Percentiles rank a stretch among this genome's conserved stretches.
These are phyloP conservation scores for Scaptomyza reducta DNA, from an alignment of 2,888 invertebrate species.

Conservation along the genomic window DNA sequence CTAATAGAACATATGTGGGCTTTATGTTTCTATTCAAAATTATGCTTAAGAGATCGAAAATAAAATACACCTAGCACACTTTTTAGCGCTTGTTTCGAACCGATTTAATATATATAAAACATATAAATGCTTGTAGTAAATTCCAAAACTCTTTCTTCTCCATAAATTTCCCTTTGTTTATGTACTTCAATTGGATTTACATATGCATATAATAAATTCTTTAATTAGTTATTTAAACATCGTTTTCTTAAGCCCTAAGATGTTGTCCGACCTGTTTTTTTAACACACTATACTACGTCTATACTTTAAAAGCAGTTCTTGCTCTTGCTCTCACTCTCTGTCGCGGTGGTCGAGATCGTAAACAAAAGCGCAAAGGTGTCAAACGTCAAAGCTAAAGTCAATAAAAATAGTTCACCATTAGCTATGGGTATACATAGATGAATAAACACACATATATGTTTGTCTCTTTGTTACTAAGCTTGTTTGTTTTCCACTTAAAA, in stretches of 20 bases:
- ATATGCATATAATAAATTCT: constrained; percentile 7
- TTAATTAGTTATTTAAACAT: constrained; percentile 15
- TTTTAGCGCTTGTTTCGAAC: not conserved
- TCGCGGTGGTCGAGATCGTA: constrained; percentile 50
- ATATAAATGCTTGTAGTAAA: not conserved
- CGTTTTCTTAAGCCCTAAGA: constrained; percentile 20
- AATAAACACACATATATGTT: constrained; percentile 15
- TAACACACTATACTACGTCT: constrained; percentile 20
- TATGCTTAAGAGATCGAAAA: not conserved
- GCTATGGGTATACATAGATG: constrained; percentile 20
- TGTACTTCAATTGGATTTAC: constrained; percentile 5
- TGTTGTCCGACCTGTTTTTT: constrained; percentile 34
- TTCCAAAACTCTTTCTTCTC: not conserved
- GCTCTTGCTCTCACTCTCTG: constrained; percentile 14
- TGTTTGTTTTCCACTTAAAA: constrained; percentile 76
- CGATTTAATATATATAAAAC: not conserved
- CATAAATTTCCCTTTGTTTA: not conserved
- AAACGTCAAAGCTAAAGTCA: constrained; percentile 76
- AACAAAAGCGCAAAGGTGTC: constrained; percentile 76
- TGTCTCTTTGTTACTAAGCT: constrained; percentile 53
- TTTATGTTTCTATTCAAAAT: constrained; percentile 8
- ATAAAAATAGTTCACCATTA: constrained; percentile 69
- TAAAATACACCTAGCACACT: not conserved
- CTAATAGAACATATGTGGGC: constrained; percentile 35
- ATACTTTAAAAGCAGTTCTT: constrained; percentile 20